Evolutionary conservation across 2,888 invertebrate species (phyloP).

Genomic region (Gasteruption jaculator): DNA sequence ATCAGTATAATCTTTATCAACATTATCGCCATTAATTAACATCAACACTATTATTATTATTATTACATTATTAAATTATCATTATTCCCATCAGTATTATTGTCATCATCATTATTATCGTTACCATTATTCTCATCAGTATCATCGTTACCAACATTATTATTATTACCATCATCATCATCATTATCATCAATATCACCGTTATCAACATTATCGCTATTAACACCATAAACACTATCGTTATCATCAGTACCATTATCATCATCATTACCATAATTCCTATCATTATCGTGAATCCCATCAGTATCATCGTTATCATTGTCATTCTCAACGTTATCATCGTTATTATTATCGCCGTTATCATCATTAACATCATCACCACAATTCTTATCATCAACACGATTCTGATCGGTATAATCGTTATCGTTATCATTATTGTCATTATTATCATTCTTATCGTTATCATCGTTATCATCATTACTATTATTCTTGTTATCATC

Average conservation of each 20-base stretch:
- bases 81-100: background rate
- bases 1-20: background rate
- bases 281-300: background rate
- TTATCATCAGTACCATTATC: background rate
- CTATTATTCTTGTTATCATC: too few relatives aligned
- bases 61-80: background rate
- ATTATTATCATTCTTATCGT: too few relatives aligned
- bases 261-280: background rate
- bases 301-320: constrained; percentile 1
- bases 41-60: background rate
- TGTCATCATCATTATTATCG: background rate
- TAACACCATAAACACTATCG: constrained; percentile 1
- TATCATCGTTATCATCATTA: too few relatives aligned
- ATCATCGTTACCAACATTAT: background rate
- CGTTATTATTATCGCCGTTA: background rate
- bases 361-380: background rate
- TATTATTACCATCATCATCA: background rate
- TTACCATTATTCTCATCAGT: background rate
- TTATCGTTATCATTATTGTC: constrained; percentile 1
- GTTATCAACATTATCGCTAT: background rate
- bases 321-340: background rate
- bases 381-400: background rate
- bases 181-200: background rate
- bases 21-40: background rate
- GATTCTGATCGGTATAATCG: background rate